phyloP scores from a whole-genome alignment of 2,113 vertebrate species.

The Pao palembangensis region DNA sequence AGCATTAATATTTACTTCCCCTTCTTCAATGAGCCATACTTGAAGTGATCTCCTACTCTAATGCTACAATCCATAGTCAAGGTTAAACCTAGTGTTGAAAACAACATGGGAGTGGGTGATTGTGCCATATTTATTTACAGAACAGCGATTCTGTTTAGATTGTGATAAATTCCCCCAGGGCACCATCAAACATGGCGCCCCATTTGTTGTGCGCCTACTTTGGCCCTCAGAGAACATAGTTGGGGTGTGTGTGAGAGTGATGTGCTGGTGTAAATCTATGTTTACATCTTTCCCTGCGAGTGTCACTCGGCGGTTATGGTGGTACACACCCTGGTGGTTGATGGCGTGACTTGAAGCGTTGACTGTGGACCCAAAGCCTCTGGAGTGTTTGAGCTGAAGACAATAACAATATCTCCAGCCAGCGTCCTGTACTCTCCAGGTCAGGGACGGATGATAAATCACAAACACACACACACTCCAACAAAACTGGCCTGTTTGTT shows the following conservation, averaged over 20 bases:
- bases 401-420: constrained; percentile 7
- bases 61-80: too few species aligned
- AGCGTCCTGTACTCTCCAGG: neutral
- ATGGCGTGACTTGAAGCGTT: constrained; percentile 17
- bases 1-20: too few species aligned
- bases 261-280: neutral
- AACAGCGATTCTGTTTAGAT: too few species aligned
- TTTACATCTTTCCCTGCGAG: constrained; percentile 12
- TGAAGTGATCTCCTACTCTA: too few species aligned
- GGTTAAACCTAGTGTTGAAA: too few species aligned
- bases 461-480: constrained; percentile 2
- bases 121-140: too few species aligned
- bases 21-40: too few species aligned
- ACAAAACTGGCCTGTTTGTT: constrained; percentile 5
- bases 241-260: neutral
- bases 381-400: neutral
- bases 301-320: neutral
- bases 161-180: too few species aligned
- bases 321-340: constrained; percentile 21
- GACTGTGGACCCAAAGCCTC: constrained; percentile 10
- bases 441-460: too few species aligned
- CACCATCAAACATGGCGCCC: too few species aligned
- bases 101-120: too few species aligned
- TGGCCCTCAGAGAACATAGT: neutral
- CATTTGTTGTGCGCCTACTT: too few species aligned